Conservation (phyloP, 1,140 invertebrate species). For the Helicoverpa zea region DNA sequence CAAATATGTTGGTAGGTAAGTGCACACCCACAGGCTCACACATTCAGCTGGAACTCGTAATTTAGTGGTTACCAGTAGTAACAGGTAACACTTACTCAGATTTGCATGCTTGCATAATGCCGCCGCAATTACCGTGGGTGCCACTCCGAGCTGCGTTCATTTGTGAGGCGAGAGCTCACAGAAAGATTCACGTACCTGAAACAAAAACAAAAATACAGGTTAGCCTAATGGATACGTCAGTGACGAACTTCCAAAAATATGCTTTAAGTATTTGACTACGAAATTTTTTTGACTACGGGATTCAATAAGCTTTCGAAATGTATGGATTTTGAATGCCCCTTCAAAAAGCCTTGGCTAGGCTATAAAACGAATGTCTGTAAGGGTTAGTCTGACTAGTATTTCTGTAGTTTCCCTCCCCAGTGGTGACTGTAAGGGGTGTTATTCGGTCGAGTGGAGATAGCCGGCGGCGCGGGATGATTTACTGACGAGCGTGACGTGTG, state of each 20-base stretch:
- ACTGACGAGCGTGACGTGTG: conserved; percentile 39
- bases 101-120: conserved; percentile 28
- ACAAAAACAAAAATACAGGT: background rate
- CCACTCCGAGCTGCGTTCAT: background rate
- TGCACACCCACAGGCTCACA: background rate
- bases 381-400: background rate
- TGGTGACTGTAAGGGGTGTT: conserved; percentile 37
- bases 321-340: too few species aligned
- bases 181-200: conserved; percentile 8
- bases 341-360: too few species aligned
- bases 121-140: background rate
- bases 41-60: background rate
- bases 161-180: background rate
- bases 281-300: too few species aligned
- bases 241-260: too few species aligned
- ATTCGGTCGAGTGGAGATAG: conserved; percentile 41
- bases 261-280: too few species aligned
- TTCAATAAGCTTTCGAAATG: too few species aligned
- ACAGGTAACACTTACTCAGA: conserved; percentile 20
- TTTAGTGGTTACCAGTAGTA: background rate
- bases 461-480: conserved; percentile 41
- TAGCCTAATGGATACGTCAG: too few species aligned
- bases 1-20: background rate
- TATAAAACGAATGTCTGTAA: background rate
- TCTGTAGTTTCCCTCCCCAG: background rate